A percentile compares a stretch with the other conserved stretches of the same genome.
These are phyloP conservation scores for Calidris pugnax DNA, from an alignment of 2,113 vertebrate genomes.

Conservation along the genomic window DNA sequence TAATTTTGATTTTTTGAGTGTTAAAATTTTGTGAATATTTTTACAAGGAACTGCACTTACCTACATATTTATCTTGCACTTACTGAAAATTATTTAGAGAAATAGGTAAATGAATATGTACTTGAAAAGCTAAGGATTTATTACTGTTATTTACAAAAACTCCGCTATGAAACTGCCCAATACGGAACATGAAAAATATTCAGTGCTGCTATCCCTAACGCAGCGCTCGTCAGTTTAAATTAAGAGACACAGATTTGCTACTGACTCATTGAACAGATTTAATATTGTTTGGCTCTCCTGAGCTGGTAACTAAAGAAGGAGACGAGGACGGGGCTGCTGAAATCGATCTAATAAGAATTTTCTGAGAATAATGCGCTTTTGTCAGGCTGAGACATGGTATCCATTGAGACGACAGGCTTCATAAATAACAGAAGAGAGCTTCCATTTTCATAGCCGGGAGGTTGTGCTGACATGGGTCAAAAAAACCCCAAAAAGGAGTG, in stretches of 20 bases:
- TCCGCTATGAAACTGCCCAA: neutral
- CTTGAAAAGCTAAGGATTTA: neutral
- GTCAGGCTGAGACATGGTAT: neutral
- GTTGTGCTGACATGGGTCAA: neutral
- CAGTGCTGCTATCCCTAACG: neutral
- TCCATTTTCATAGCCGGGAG: neutral
- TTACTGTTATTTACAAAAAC: neutral
- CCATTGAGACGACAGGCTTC: neutral
- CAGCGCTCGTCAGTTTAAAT: neutral
- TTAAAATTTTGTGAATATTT: neutral
- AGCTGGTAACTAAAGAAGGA: conserved; percentile 43
- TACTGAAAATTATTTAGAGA: neutral
- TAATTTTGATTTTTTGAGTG: conserved; percentile 57
- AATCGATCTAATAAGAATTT: conserved; percentile 29
- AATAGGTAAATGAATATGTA: neutral
- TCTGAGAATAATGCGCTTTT: conserved; percentile 47
- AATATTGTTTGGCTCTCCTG: conserved; percentile 26
- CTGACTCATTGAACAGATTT: conserved; percentile 20
- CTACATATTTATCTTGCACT: neutral
- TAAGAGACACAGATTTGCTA: neutral
- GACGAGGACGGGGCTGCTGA: neutral
- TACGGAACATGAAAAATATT: neutral
- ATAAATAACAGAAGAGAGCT: conserved; percentile 1
- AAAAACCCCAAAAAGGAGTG: neutral
- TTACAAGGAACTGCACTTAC: neutral